Percentiles rank a stretch among this genome's conserved stretches.
Conservation (phyloP, 2,113 vertebrate species). For the Gulo gulo region DNA sequence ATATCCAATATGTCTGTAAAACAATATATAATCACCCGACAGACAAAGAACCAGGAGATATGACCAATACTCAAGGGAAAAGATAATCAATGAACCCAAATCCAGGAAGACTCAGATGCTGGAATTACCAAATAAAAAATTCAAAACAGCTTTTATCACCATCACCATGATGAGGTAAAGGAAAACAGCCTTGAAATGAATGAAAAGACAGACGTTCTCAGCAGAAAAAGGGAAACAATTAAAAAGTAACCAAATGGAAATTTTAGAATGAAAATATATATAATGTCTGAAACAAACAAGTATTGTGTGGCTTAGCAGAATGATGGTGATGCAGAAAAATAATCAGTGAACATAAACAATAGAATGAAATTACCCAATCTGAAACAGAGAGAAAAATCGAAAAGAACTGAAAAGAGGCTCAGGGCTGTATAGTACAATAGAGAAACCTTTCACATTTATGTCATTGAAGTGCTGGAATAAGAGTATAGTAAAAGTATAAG, state of each 20-base stretch:
- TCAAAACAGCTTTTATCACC: background rate
- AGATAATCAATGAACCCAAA: background rate
- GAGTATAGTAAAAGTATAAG: background rate
- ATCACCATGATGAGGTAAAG: background rate
- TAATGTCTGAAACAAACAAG: background rate
- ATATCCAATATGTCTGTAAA: background rate
- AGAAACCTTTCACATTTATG: background rate
- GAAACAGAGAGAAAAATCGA: background rate
- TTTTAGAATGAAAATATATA: background rate
- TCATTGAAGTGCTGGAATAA: background rate
- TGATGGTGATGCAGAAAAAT: background rate
- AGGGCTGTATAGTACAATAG: background rate
- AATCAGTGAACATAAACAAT: background rate
- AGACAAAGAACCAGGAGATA: background rate
- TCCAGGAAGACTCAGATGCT: background rate
- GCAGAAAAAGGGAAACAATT: background rate
- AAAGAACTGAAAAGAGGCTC: background rate
- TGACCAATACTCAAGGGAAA: background rate
- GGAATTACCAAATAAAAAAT: background rate
- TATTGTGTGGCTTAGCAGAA: background rate
- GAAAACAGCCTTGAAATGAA: background rate
- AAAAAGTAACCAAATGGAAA: background rate
- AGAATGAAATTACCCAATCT: background rate
- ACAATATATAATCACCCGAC: background rate
- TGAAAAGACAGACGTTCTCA: background rate